phyloP scores from a whole-genome alignment of 1,140 invertebrate genomes.

The Paraescarpia echinospica region DNA sequence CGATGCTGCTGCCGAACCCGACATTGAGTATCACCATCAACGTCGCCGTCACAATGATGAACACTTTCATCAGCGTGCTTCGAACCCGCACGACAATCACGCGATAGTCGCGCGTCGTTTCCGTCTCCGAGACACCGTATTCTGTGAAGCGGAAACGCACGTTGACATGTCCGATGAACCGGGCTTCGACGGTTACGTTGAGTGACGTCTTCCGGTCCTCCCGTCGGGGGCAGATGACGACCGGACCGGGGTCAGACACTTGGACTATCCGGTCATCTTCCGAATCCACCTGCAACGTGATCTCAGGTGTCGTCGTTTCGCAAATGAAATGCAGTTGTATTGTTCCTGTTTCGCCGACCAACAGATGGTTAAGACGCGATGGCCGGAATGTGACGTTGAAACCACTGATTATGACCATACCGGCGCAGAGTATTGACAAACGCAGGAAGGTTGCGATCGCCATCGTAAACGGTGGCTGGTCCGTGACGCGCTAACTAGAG shows the following conservation, averaged over 20 bases:
- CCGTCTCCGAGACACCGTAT: not conserved
- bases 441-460: not conserved
- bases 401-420: not conserved
- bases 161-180: not conserved
- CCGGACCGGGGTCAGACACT: not conserved
- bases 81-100: not conserved
- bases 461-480: not conserved
- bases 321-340: not conserved
- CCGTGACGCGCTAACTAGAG: not conserved
- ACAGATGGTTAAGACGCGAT: not conserved
- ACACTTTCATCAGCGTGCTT: slow-evolving; percentile 30
- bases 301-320: not conserved
- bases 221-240: not conserved
- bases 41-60: slow-evolving; percentile 44
- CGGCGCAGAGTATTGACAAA: not conserved
- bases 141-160: not conserved
- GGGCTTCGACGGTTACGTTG: not conserved
- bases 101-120: not conserved
- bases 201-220: not conserved
- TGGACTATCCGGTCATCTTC: not conserved
- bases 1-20: slow-evolving; percentile 58
- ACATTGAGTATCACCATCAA: slow-evolving; percentile 54
- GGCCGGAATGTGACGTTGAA: not conserved
- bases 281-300: not conserved
- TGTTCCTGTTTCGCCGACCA: not conserved